Conservation (phyloP, 2,113 vertebrate species). For the Myrmecophaga tridactyla region DNA sequence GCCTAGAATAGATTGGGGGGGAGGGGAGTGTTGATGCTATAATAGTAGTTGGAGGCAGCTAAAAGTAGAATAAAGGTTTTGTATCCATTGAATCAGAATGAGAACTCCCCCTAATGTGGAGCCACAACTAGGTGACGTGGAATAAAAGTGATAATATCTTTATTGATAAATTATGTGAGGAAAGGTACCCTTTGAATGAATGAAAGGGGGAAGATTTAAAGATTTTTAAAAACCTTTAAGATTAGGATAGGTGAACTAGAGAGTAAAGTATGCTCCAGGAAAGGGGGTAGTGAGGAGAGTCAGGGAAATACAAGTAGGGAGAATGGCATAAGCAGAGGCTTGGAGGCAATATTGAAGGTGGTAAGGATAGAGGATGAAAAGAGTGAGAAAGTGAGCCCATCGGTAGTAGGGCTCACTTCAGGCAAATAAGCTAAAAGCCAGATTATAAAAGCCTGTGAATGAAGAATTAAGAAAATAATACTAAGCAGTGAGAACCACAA, state of each 20-base stretch:
- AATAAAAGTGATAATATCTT: neutral
- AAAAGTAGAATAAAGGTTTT: neutral
- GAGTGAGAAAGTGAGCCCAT: neutral
- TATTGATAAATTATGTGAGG: neutral
- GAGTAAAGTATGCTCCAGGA: neutral
- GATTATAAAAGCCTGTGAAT: neutral
- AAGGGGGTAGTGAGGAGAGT: too few species aligned
- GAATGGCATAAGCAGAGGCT: neutral
- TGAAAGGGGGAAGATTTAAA: neutral
- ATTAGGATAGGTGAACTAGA: neutral
- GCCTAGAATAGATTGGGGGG: neutral
- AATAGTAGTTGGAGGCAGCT: neutral
- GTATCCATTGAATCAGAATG: neutral
- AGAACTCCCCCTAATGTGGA: neutral
- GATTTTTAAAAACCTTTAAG: neutral
- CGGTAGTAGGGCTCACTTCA: accelerated
- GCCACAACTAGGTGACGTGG: neutral
- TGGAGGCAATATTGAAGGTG: neutral
- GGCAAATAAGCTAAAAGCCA: neutral
- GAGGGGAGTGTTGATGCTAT: neutral
- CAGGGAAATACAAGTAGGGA: neutral
- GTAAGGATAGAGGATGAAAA: neutral
- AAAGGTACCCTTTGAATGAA: neutral
- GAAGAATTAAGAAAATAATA: neutral
- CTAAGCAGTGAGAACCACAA: neutral